Base-by-base conservation (phyloP, 2,888 invertebrate species). In the Matsumyia berberina region DNA sequence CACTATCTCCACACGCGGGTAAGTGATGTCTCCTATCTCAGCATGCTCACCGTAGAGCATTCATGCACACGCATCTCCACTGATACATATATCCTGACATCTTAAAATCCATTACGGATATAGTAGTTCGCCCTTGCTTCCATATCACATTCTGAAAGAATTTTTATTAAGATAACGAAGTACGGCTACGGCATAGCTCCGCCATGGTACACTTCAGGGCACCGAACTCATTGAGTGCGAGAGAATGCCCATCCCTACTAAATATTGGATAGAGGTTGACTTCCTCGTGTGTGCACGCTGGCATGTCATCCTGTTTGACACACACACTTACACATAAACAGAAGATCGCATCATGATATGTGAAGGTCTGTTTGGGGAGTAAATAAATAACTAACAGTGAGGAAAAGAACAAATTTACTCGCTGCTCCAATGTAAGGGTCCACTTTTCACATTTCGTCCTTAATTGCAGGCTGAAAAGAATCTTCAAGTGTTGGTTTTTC, bases 91-190 rank as follows among this genome's bases (percentile, higher is more conserved):
- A 17, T 37, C 17, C 37, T 55, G 64, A 64, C 64, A 64, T 64
- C 58, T 67, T 57, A 24, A 74, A 74, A 74, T 53, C 55, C 55
- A 74, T 74, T 67, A 51, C 49, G 76, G 76, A 51, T 51, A 31
- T 76, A 76, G 57, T 76, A 76, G 57, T 67, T 76, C 39, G 46
- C 51, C 24, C 51, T 67, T 76, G 33, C 67, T 57, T 44, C 44
- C 57, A 24, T 55, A 33, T n/a, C 19, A 37, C 2, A 35, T 46
- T 12, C 55, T 69, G 44, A 44, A 62, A 12, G 67, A 77, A 69
- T 78, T 69, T 70, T 78, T 42, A 70, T 78, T 51, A 44, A 62
- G 69, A 78, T 69, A 77, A 70, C 69, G 58, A 70, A 55, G 69
- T 31, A 46, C 17, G 53, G 69, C 60, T 42, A 35, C 42, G 37